Conservation (phyloP, 2,888 invertebrate genomes). For the Spisula solida region DNA sequence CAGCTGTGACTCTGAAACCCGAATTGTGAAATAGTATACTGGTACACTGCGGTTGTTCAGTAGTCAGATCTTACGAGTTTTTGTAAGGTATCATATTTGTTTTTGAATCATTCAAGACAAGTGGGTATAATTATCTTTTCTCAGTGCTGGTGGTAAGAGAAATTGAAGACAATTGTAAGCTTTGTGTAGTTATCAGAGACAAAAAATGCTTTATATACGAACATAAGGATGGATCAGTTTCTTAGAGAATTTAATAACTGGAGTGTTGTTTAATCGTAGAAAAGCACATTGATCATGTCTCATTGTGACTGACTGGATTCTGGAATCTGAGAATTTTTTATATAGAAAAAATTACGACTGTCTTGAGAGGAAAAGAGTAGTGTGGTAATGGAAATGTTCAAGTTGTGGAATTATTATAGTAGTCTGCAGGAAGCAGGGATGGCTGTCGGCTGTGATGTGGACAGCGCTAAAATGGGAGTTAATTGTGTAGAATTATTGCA, state of each 20-base stretch:
- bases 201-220: constrained; percentile 6
- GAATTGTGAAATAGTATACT: not conserved
- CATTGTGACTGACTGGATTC: not conserved
- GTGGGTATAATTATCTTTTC: not conserved
- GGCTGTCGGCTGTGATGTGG: not conserved
- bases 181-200: not conserved
- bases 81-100: not conserved
- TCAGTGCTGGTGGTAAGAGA: not conserved
- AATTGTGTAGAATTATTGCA: constrained; percentile 23
- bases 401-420: not conserved
- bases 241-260: not conserved
- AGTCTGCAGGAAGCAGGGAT: not conserved
- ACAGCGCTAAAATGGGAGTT: not conserved
- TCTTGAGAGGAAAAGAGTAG: not conserved
- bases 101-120: not conserved
- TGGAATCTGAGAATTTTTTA: not conserved
- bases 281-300: not conserved
- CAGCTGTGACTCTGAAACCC: not conserved
- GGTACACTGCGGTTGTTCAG: not conserved
- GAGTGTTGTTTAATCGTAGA: not conserved
- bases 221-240: not conserved
- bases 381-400: not conserved
- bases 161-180: not conserved
- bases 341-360: not conserved
- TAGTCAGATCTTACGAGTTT: not conserved